phyloP scores from a whole-genome alignment of 1,140 invertebrate species.

The Bombus sibiricus region DNA sequence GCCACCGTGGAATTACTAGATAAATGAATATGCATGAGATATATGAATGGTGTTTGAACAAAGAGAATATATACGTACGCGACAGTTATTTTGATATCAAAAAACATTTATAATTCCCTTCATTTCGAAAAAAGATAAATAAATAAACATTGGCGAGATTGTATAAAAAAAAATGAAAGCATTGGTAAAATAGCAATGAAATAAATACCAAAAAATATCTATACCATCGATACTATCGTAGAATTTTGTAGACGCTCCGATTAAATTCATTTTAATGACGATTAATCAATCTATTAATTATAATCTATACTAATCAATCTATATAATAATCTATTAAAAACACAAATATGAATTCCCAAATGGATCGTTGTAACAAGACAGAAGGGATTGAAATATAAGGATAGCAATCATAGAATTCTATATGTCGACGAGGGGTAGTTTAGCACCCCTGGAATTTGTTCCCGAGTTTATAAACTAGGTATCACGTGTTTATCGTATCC shows the following conservation, averaged over 20 bases:
- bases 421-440: not conserved
- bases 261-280: not conserved
- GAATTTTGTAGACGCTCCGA: not conserved
- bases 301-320: no score
- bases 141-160: not conserved
- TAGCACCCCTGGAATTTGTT: not conserved
- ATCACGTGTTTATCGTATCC: slow-evolving; percentile 9
- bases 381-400: not conserved
- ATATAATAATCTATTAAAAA: not conserved
- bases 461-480: not conserved
- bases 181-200: not conserved
- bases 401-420: not conserved
- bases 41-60: not conserved
- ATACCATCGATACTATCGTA: not conserved
- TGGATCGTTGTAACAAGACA: not conserved
- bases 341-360: not conserved
- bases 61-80: not conserved
- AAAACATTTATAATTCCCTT: not conserved
- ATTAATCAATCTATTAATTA: not conserved
- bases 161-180: not conserved
- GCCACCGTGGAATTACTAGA: slow-evolving; percentile 8
- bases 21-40: slow-evolving; percentile 23
- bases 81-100: not conserved
- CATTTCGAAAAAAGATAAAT: not conserved
- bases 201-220: not conserved